These are phyloP conservation scores for Caenorhabditis tropicalis DNA, from an alignment of 1,140 invertebrate genomes.

Conservation along the genomic window DNA sequence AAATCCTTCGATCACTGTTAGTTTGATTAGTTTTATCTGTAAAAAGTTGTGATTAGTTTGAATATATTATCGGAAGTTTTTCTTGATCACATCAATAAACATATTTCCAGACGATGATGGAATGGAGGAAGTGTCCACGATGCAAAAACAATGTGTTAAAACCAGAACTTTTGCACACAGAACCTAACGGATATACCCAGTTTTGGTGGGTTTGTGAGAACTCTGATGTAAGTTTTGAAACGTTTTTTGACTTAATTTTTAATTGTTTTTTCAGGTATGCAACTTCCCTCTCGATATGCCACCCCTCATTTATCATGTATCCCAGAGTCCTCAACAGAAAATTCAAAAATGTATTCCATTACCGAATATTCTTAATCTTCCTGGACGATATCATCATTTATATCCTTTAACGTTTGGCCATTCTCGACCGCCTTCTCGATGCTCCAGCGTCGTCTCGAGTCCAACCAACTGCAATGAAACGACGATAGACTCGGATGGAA, in stretches of 20 bases:
- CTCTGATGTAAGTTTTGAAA: neutral
- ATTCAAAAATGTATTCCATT: neutral
- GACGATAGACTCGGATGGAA: neutral
- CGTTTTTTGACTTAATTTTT: neutral
- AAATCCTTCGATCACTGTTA: neutral
- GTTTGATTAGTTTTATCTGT: neutral
- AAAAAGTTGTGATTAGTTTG: neutral
- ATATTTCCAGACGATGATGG: neutral
- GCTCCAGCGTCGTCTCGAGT: neutral
- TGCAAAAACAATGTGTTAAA: neutral
- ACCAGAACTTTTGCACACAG: neutral
- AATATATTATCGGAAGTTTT: neutral
- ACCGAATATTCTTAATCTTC: neutral
- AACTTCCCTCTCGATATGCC: slow-evolving; percentile 16
- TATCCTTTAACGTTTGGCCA: neutral
- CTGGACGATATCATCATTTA: neutral
- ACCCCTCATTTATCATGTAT: neutral
- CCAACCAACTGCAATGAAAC: neutral
- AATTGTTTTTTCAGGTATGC: neutral
- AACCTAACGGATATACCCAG: neutral
- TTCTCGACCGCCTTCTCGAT: neutral
- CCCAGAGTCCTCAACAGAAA: neutral
- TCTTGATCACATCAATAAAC: neutral
- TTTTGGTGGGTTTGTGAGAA: slow-evolving; percentile 14
- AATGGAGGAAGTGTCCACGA: neutral